Percentiles rank a stretch among this genome's conserved stretches.
These are phyloP conservation scores for Sphecodes monilicornis DNA, from an alignment of 2,888 invertebrate genomes.

Conservation along the genomic window DNA sequence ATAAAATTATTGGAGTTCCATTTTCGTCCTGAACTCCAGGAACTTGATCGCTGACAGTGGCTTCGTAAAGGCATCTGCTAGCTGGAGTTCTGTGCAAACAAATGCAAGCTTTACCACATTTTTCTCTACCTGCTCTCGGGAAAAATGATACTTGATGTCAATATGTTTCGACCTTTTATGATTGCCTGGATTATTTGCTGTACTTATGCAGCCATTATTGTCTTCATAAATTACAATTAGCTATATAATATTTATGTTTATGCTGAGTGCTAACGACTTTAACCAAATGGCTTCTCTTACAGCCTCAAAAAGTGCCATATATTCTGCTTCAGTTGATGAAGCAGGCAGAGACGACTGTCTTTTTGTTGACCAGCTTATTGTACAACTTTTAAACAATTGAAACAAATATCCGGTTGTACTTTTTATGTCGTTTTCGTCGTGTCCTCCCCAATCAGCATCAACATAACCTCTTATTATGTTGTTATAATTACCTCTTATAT, in stretches of 20 bases:
- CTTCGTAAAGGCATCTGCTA: too few species aligned
- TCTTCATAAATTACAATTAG: conserved; percentile 61
- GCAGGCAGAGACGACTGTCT: conserved; percentile 65
- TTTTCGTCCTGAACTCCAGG: too few species aligned
- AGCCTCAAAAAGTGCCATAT: conserved; percentile 73
- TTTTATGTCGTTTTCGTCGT: conserved; percentile 1
- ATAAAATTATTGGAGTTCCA: too few species aligned
- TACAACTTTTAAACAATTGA: background rate
- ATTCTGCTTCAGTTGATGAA: conserved; percentile 44
- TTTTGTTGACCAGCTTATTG: conserved; percentile 1
- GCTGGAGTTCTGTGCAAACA: too few species aligned
- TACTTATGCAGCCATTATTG: too few species aligned
- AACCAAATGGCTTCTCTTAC: conserved; percentile 76
- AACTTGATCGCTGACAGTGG: too few species aligned
- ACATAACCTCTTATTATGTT: conserved; percentile 13
- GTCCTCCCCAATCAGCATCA: conserved; percentile 13
- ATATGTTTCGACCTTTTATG: conserved; percentile 69
- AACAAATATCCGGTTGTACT: conserved; percentile 19
- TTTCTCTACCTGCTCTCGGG: conserved; percentile 12
- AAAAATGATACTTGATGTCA: conserved; percentile 74
- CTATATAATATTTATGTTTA: conserved; percentile 63
- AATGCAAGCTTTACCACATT: too few species aligned
- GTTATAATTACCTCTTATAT: background rate
- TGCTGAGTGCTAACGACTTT: conserved; percentile 69
- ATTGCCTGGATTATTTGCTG: too few species aligned